Base-by-base conservation (phyloP, 2,797 vertebrate genomes). In the Sparidentex hasta region DNA sequence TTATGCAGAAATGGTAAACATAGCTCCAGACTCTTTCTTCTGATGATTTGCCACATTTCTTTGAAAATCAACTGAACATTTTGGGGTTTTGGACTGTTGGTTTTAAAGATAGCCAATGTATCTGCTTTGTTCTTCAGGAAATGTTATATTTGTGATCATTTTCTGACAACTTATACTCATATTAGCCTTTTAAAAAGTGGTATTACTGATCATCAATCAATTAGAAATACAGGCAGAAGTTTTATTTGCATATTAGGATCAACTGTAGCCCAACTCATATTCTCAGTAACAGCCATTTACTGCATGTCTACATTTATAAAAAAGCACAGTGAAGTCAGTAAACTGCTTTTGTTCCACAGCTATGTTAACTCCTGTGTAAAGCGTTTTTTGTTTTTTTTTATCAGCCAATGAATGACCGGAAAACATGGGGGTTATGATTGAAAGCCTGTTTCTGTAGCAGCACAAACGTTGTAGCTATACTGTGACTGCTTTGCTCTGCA, bases 401-500 rank as follows among this genome's bases (percentile, higher is more conserved):
- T 74, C 27, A 29, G 18, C 46, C 14, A 44, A 54, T 8, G 2
- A 61, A 33, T 23, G 14, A 25, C 56, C 25, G 59, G 11, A 56
- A 77, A 76, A 50, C 27, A 8, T 14, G 2, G 4, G 18, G 14
- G 14, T 23, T 27, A 33, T 11, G 13, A 41, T 54, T 78, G 20
- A 21, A 68, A 57, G 29, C 7, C 6, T 46, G n/a, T 21, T 54
- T 18, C 43, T 69, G 33, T 56, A 27, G 17, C 41, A 59, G 16
- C 29, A 18, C 59, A 63, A 27, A 12, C 1, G 16, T 7, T 67
- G 17, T 38, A 70, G 25, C 25, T 27, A 27, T 44, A 57, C 23
- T 71, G 41, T 17, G 50, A 20, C 13, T 23, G 48, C 51, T 75
- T 48, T 54, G 20, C 73, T 79, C 14, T 63, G 56, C 55, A 74